A percentile compares a stretch with the other conserved stretches of the same genome.
Conservation (phyloP, 2,113 vertebrate species). For the Dipodomys ordii region DNA sequence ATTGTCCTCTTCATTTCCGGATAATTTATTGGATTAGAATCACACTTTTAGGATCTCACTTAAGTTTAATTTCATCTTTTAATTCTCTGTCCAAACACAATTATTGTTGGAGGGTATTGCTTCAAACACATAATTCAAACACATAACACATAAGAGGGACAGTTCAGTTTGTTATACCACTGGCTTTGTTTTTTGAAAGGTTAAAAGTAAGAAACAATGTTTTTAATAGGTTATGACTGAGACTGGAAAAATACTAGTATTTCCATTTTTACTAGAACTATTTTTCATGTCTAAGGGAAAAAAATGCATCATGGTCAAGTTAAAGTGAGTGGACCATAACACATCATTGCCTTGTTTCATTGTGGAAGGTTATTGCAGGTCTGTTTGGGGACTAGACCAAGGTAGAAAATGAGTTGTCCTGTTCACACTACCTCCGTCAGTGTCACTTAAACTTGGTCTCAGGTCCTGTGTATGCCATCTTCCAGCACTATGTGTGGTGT, state of each 20-base stretch:
- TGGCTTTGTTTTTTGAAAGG: no score
- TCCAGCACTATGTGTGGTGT: not conserved
- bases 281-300: not conserved
- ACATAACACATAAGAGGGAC: not conserved
- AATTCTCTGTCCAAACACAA: not conserved
- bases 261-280: constrained; percentile 6
- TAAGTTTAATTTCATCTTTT: not conserved
- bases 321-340: not conserved
- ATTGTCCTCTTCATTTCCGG: not conserved
- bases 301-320: not conserved
- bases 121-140: not conserved
- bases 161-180: not conserved
- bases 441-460: not conserved
- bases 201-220: no score
- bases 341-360: not conserved
- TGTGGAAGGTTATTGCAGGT: not conserved
- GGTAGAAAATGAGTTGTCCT: not conserved
- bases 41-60: not conserved
- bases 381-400: not conserved
- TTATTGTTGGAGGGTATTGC: not conserved
- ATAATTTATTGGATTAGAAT: not conserved
- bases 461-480: not conserved
- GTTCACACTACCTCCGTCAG: not conserved
- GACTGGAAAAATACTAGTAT: not conserved
- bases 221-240: not conserved